Evolutionary conservation across 1,140 invertebrate genomes (phyloP).

Genomic region (Lordiphosa collinella): DNA sequence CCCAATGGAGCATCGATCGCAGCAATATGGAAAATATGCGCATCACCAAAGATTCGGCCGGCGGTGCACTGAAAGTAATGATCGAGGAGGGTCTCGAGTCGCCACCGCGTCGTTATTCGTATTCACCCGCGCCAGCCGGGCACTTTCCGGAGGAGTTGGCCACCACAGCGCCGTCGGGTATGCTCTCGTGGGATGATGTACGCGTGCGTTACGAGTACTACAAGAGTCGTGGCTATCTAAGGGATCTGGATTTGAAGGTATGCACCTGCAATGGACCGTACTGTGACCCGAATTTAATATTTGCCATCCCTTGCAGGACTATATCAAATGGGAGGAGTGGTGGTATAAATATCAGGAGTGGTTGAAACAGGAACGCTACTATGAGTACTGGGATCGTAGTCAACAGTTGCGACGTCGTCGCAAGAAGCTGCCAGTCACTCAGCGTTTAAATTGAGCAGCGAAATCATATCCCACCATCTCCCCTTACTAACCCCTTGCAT

Average conservation of each 20-base stretch:
- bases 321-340: conserved; percentile 96
- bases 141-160: conserved; percentile 88
- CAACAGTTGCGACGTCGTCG: conserved; percentile 79
- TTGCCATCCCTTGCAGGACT: conserved; percentile 82
- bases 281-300: no score
- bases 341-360: conserved; percentile 96
- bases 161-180: conserved; percentile 85
- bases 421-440: conserved; percentile 80
- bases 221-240: conserved; percentile 90
- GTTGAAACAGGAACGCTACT: conserved; percentile 90
- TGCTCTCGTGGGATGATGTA: conserved; percentile 91
- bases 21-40: conserved; percentile 89
- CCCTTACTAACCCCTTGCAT: background rate
- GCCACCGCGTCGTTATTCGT: conserved; percentile 80
- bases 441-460: conserved; percentile 77
- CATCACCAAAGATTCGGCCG: conserved; percentile 86
- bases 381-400: conserved; percentile 86
- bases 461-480: conserved; percentile 3
- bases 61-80: conserved; percentile 87
- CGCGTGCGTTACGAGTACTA: conserved; percentile 89
- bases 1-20: conserved; percentile 90
- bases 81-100: conserved; percentile 83
- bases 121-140: conserved; percentile 86
- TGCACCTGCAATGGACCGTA: background rate
- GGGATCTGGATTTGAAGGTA: conserved; percentile 81